Conservation (phyloP, 2,113 vertebrate species). For the Pangasianodon gigas region DNA sequence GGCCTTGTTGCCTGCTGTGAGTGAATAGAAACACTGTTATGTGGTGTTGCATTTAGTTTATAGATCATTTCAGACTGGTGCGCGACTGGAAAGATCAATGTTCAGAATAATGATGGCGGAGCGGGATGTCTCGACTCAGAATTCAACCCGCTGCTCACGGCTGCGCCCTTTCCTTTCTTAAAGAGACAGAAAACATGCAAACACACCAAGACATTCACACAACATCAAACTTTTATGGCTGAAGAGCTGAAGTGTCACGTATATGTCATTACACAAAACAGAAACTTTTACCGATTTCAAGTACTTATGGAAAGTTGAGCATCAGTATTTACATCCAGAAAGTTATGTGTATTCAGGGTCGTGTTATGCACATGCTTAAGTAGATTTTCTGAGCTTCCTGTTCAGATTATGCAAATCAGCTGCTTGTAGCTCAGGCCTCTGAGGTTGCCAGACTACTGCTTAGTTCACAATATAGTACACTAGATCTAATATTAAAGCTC, state of each 20-base stretch:
- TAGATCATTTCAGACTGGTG: slow-evolving; percentile 63
- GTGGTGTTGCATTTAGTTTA: slow-evolving; percentile 66
- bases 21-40: slow-evolving; percentile 56
- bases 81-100: slow-evolving; percentile 65
- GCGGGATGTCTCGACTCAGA: slow-evolving; percentile 60
- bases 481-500: neutral
- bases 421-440: neutral
- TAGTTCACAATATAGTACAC: neutral
- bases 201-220: neutral
- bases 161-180: neutral
- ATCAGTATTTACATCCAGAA: neutral
- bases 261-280: neutral
- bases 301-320: neutral
- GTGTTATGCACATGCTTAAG: neutral
- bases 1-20: slow-evolving; percentile 39
- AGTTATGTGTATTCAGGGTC: neutral
- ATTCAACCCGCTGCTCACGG: slow-evolving; percentile 55
- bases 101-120: slow-evolving; percentile 66
- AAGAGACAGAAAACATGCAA: slow-evolving; percentile 22
- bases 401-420: neutral
- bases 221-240: neutral
- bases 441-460: neutral
- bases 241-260: neutral
- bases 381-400: neutral
- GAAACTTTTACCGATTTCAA: no score